Percentiles rank a stretch among this genome's conserved stretches.
These are phyloP conservation scores for Crotalus viridis DNA, from an alignment of 2,113 vertebrate species.

Conservation along the genomic window DNA sequence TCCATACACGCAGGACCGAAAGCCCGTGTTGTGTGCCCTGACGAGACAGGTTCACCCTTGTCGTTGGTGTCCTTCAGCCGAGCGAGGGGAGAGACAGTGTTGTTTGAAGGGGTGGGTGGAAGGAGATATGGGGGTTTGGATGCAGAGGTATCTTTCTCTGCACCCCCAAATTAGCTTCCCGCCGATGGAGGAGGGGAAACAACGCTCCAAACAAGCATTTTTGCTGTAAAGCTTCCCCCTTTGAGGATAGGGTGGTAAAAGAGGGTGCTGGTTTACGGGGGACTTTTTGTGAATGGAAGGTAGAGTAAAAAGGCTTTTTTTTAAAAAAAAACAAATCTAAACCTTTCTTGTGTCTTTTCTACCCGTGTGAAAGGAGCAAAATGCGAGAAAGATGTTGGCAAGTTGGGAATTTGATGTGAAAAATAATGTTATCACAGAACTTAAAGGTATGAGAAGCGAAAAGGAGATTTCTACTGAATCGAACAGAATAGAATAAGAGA, in stretches of 20 bases:
- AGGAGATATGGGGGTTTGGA: not conserved
- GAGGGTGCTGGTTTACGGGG: rapidly evolving
- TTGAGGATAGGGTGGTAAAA: not conserved
- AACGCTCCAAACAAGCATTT: not conserved
- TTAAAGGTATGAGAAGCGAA: no score
- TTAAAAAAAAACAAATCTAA: not conserved
- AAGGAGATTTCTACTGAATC: no score
- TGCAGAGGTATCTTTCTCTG: not conserved
- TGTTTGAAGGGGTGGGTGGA: not conserved
- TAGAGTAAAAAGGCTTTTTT: not conserved
- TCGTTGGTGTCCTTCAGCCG: not conserved
- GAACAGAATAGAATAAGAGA: no score
- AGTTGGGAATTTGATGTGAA: not conserved
- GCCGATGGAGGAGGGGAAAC: not conserved
- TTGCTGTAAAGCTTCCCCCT: not conserved
- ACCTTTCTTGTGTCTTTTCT: not conserved
- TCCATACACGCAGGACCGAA: not conserved
- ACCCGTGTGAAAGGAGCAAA: not conserved
- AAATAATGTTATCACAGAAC: no score
- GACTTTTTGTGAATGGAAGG: not conserved
- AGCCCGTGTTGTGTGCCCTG: rapidly evolving
- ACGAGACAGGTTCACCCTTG: not conserved
- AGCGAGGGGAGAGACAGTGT: not conserved
- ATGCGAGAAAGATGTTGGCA: not conserved
- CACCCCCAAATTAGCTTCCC: not conserved